Evolutionary conservation across 2,113 vertebrate genomes (phyloP).

Genomic region (Labrus mixtus): DNA sequence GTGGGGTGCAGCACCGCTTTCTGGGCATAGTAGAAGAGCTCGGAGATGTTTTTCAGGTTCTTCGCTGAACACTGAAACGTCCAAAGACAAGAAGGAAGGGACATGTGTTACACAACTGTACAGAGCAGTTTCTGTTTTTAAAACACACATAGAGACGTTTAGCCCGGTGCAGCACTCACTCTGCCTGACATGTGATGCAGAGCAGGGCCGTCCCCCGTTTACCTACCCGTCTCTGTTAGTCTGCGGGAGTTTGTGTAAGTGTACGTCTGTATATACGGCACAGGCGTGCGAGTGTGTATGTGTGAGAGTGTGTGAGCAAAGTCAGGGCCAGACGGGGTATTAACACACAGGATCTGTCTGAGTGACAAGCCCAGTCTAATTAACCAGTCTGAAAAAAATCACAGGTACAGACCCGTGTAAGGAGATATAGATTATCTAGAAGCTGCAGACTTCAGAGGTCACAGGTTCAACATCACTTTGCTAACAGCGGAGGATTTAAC

Average conservation of each 20-base stretch:
- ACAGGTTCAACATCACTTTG: not conserved
- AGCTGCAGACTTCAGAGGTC: not conserved
- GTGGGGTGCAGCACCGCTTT: constrained; percentile 98
- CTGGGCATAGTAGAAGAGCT: constrained; percentile 98
- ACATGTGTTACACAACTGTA: not conserved
- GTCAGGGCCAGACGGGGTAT: constrained; percentile 57
- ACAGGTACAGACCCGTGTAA: constrained; percentile 20
- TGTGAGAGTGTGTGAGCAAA: constrained; percentile 28
- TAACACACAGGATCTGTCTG: constrained; percentile 70
- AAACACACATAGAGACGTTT: not conserved
- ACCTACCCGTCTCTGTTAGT: not conserved
- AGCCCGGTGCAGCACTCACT: not conserved
- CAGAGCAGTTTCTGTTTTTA: not conserved
- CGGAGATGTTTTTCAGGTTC: constrained; percentile 99
- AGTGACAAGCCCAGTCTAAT: constrained; percentile 51
- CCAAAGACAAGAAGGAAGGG: not conserved
- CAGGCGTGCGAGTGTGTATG: not conserved
- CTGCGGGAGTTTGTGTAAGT: not conserved
- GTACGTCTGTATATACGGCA: not conserved
- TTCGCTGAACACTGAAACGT: constrained; percentile 93
- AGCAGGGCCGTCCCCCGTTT: constrained; percentile 5
- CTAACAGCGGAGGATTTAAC: not conserved
- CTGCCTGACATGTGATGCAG: constrained; percentile 13
- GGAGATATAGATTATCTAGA: constrained; percentile 1
- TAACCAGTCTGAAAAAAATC: constrained; percentile 38